Base-by-base conservation (phyloP, 2,113 vertebrate genomes). In the Psittacula cyanocephala region DNA sequence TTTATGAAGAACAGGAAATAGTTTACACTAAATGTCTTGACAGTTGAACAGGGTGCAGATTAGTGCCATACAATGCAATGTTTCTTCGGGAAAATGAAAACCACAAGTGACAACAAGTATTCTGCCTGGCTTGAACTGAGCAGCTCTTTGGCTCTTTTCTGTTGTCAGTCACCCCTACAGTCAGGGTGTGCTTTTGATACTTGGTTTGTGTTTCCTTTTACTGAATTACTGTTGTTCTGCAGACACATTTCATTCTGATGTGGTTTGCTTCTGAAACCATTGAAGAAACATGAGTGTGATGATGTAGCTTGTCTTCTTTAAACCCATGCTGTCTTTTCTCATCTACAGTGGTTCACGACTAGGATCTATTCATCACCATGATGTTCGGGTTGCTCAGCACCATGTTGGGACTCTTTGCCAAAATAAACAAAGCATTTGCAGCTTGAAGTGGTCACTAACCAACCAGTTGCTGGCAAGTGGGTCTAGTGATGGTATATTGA, bases 361-460 rank as follows among this genome's bases (percentile, higher is more conserved):
- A 35, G 98, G 98, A 69, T 96, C 28, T n/a, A 97, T 98, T 93
- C 89, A 97, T 72, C 98, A 98, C 84, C 87, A 97, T 1, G 98
- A 98, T 91, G 93, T 97, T 23, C 96, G 96, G 33, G 85, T 86
- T 72, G 91, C 97, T 59, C 47, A 82, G 23, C 95, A 98, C 37
- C 77, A 81, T 9, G 81, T 97, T 11, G 98, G 98, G 7, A 88
- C 90, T 29, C 85, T 97, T 37, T 25, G 28, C 29, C 97, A 98
- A 77, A 97, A 91, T 41, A 92, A 88, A 27, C 95, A 96, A 39
- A 97, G 82, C 13, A 94, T 98, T 87, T 99, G 98, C 86, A 97
- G 98, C 87, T 96, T 99, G 65, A 97, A 98, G 93, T 99, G 98
- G 98, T 98, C 98, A 3, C 97, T 97, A 4, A 93, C 77, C 33